Percentiles rank a stretch among this genome's conserved stretches.
Evolutionary conservation across 92 coral and sea anemone genomes (phyloP).

Genomic region (Epizoanthus illoricatus): DNA sequence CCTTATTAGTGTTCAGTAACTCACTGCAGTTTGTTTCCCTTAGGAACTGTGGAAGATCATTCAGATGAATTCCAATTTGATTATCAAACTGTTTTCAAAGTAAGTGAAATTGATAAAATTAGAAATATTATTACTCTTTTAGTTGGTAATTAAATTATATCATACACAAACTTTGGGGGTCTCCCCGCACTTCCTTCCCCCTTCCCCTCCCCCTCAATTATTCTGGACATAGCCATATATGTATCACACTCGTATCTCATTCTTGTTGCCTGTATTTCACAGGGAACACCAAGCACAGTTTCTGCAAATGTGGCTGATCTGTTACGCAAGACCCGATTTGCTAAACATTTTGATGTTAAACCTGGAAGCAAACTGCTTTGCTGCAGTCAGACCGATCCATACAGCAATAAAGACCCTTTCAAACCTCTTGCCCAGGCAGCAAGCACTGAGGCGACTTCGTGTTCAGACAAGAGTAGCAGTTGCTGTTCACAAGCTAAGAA

Average conservation of each 20-base stretch:
- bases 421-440: conserved; percentile 4
- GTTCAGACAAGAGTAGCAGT: no score
- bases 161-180: neutral
- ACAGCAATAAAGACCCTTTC: conserved; percentile 68
- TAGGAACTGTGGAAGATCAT: conserved; percentile 71
- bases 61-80: conserved; percentile 79
- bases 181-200: no score
- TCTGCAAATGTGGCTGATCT: conserved; percentile 66
- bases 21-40: neutral
- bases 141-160: no score
- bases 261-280: conserved; percentile 12
- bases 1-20: neutral
- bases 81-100: conserved; percentile 64
- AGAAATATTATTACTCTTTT: no score
- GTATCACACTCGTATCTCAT: neutral
- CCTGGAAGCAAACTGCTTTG: conserved; percentile 40
- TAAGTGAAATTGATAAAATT: conserved; percentile 32
- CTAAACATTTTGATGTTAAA: conserved; percentile 61
- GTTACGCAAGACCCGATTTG: conserved; percentile 56
- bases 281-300: conserved; percentile 57
- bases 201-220: neutral
- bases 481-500: no score
- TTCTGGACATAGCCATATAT: no score
- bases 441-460: neutral
- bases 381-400: conserved; percentile 43